Evolutionary conservation across 1,140 invertebrate species (phyloP), one percentile per base, ranked within the genome.

Genomic region (Aphelenchoides fujianensis): DNA sequence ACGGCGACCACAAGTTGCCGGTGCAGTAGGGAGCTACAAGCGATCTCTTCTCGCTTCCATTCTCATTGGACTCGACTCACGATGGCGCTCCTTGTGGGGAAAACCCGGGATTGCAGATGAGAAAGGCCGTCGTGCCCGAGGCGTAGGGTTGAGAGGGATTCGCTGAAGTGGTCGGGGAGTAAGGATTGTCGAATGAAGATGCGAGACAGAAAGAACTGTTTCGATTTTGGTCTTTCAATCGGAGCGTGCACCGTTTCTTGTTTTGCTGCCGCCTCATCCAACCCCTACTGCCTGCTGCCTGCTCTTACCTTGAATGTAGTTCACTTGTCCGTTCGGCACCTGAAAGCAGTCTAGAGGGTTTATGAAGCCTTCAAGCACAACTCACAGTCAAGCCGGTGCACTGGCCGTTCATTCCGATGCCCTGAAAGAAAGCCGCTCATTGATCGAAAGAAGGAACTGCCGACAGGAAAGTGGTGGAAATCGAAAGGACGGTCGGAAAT

Each of bases 81-180:
- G 9, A 28, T 69, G 70, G 34, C 23, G 32, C 23, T 23, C 68
- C 59, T 73, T 27, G n/a, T 71, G 68, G 32, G 62, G 16, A 72
- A 41, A 31, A 73, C 12, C 2, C 19, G 48, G 12, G 12, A 16
- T 16, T 69, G 61, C 64, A 69, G 19, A 68, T 68, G 32, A 69
- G 30, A 69, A 69, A 69, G 16, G 70, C 70, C 28, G 70, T 72
- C 23, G 70, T 74, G 70, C 70, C 70, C 16, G n/a, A 19, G 1
- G 70, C n/a, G 36, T 74, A 72, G 27, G 30, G 69, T 2, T 3
- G 27, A 12, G 37, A 19, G 16, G 70, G 70, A 34, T 72, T 72
- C 1, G 71, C 28, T 48, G 41, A 23, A 48, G 23, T 48, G 41
- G 12, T 23, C 12, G 41, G 23, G 23, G 23, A 48, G 41, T 23